phyloP scores from a whole-genome alignment of 2,888 invertebrate genomes.

The Lochmaea crataegi region DNA sequence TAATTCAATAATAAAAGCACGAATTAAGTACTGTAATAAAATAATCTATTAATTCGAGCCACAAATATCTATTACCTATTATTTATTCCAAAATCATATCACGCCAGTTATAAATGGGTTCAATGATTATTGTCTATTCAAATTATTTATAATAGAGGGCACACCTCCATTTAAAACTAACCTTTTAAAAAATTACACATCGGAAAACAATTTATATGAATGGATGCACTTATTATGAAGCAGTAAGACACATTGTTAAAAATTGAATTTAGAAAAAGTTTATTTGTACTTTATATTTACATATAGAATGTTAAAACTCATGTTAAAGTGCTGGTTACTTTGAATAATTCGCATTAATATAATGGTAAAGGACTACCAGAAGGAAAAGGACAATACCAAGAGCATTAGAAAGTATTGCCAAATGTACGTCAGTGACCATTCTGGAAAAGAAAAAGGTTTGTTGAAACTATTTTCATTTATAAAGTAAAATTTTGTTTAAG shows the following conservation, averaged over 20 bases:
- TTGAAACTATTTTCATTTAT: background rate
- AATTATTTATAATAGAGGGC: background rate
- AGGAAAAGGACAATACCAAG: conserved; percentile 92
- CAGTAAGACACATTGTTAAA: conserved; percentile 6
- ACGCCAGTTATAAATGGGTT: too few relatives aligned
- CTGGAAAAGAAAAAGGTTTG: conserved; percentile 45
- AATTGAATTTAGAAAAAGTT: conserved; percentile 9
- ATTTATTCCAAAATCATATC: too few relatives aligned
- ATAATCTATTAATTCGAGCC: too few relatives aligned
- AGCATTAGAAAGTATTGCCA: conserved; percentile 95
- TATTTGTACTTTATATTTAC: conserved; percentile 19
- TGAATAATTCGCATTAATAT: conserved; percentile 87
- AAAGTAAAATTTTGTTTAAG: too few relatives aligned
- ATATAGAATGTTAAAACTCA: conserved; percentile 5
- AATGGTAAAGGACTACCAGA: conserved; percentile 96
- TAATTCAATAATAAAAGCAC: too few relatives aligned
- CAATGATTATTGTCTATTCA: background rate
- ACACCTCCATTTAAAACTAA: background rate
- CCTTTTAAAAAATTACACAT: background rate
- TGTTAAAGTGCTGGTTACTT: conserved; percentile 52
- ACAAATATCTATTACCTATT: too few relatives aligned
- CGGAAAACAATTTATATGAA: background rate
- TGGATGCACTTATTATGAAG: background rate
- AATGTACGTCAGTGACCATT: conserved; percentile 97
- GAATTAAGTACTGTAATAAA: too few relatives aligned